Conservation (phyloP, 2,113 vertebrate species). For the Glaucomys volans region DNA sequence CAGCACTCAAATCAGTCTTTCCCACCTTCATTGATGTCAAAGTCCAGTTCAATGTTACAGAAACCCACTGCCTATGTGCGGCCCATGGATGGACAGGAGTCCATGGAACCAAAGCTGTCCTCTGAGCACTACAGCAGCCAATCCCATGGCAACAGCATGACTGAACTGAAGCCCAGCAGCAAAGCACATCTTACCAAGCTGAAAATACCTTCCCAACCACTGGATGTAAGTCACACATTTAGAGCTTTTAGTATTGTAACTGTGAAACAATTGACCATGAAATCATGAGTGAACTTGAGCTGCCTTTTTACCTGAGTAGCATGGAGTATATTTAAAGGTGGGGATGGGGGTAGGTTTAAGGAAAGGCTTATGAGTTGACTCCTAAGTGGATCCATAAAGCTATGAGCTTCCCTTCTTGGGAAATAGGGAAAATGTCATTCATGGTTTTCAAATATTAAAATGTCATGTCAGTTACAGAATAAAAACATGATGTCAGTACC, state of each 20-base stretch:
- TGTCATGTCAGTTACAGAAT: constrained; percentile 32
- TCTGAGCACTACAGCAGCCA: constrained; percentile 94
- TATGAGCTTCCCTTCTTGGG: background rate
- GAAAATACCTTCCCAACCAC: constrained; percentile 97
- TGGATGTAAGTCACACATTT: constrained; percentile 91
- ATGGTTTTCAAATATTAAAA: constrained; percentile 32
- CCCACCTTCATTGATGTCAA: constrained; percentile 97
- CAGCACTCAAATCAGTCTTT: constrained; percentile 96
- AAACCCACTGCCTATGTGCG: constrained; percentile 99
- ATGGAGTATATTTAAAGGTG: constrained; percentile 6
- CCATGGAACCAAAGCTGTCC: constrained; percentile 94
- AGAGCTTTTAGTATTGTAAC: background rate
- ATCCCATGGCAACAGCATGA: constrained; percentile 91
- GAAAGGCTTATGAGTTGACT: constrained; percentile 30
- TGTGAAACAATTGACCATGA: background rate
- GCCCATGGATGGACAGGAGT: constrained; percentile 99
- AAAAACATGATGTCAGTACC: background rate
- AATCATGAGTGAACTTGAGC: constrained; percentile 21
- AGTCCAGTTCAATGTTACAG: constrained; percentile 96
- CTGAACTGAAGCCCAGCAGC: constrained; percentile 95
- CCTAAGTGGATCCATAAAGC: background rate
- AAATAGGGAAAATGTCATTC: background rate
- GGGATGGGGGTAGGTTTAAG: background rate
- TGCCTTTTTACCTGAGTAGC: constrained; percentile 27
- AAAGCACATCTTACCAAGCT: constrained; percentile 97